A percentile compares a stretch with the other conserved stretches of the same genome.
These are phyloP conservation scores for Psittacula derbiana DNA, from an alignment of 2,797 vertebrate genomes.

Conservation along the genomic window DNA sequence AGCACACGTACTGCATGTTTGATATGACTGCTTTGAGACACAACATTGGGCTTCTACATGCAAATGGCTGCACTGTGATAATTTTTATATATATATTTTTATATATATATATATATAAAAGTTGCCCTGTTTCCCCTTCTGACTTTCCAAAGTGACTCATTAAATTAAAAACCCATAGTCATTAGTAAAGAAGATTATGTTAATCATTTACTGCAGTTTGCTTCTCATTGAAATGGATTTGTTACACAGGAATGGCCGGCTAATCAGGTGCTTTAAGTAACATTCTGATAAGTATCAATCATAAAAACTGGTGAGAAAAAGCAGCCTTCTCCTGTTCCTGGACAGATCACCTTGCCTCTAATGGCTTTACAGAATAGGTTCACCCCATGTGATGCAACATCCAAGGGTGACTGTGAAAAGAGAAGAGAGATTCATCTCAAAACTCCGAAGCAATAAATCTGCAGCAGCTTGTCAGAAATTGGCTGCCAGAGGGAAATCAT, in stretches of 20 bases:
- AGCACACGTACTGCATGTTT: not conserved
- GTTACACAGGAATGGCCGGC: not conserved
- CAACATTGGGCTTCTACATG: not conserved
- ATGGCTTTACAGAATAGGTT: not conserved
- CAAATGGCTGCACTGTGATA: not conserved
- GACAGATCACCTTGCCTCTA: not conserved
- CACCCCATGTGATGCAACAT: not conserved
- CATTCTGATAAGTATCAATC: not conserved
- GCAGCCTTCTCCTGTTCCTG: not conserved
- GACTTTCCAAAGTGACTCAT: slow-evolving; percentile 44
- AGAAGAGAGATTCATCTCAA: not conserved
- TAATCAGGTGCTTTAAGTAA: slow-evolving; percentile 24
- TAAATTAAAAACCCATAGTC: slow-evolving; percentile 15
- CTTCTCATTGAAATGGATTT: slow-evolving; percentile 47
- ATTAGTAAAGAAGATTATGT: slow-evolving; percentile 53
- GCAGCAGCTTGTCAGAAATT: not conserved
- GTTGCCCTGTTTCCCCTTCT: not conserved
- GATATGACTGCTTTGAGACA: not conserved
- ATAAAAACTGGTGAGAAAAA: not conserved
- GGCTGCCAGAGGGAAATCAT: not conserved
- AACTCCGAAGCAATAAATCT: not conserved
- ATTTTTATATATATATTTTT: not conserved
- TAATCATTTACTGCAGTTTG: slow-evolving; percentile 50
- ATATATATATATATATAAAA: not conserved
- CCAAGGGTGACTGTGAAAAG: not conserved